Evolutionary conservation across 2,888 invertebrate genomes (phyloP).

Genomic region (Calliphora vomitoria): DNA sequence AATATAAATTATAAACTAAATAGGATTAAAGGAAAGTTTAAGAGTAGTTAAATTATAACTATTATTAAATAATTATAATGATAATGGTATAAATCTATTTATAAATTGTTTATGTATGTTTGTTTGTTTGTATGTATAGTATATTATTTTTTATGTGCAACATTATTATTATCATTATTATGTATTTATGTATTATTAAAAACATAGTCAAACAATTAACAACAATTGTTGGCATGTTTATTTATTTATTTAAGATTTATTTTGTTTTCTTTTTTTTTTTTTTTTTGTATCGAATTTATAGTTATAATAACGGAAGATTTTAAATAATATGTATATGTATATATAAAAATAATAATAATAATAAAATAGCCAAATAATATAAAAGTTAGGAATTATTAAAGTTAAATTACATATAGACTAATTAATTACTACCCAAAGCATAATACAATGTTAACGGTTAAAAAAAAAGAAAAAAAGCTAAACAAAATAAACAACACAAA

Average conservation of each 20-base stretch:
- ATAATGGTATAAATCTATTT: constrained; percentile 55
- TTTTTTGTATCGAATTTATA: constrained; percentile 45
- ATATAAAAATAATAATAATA: constrained; percentile 59
- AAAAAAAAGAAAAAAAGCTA: constrained; percentile 1
- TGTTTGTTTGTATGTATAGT: constrained; percentile 22
- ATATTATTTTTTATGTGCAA: constrained; percentile 39
- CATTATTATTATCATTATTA: constrained; percentile 29
- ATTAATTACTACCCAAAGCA: constrained; percentile 68
- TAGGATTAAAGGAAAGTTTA: constrained; percentile 57
- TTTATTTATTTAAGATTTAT: constrained; percentile 48
- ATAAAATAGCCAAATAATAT: constrained; percentile 61
- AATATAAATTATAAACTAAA: constrained; percentile 69
- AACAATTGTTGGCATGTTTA: constrained; percentile 58
- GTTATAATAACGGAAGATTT: constrained; percentile 65
- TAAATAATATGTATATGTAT: constrained; percentile 29
- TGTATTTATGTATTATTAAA: constrained; percentile 34
- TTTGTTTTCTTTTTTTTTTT: neutral
- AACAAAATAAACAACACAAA: constrained; percentile 24
- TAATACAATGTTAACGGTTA: constrained; percentile 57
- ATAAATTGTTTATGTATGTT: constrained; percentile 27
- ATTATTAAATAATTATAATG: constrained; percentile 66
- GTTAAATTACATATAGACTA: constrained; percentile 62
- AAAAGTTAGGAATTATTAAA: constrained; percentile 62
- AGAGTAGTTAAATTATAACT: constrained; percentile 56
- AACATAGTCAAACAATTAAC: constrained; percentile 63